A percentile compares a stretch with the other conserved stretches of the same genome.
Conservation (phyloP, 2,888 invertebrate species). For the Limnephilus marmoratus region DNA sequence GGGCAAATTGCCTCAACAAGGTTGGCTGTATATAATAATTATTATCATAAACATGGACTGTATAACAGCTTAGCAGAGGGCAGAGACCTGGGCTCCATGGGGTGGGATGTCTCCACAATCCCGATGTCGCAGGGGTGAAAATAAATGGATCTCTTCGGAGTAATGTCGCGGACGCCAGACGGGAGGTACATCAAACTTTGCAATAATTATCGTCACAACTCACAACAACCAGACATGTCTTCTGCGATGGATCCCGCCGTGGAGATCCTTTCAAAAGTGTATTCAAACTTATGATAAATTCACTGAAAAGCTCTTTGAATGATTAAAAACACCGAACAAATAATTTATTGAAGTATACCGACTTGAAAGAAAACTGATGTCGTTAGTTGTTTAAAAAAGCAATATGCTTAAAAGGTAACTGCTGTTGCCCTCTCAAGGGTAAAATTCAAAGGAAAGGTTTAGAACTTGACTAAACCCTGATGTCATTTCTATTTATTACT, state of each 20-base stretch:
- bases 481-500: too few species aligned
- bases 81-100: not conserved
- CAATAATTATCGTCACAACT: not conserved
- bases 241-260: not conserved
- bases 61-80: constrained; percentile 7
- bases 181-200: not conserved
- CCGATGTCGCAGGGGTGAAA: constrained; percentile 7
- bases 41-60: constrained; percentile 39
- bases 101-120: not conserved
- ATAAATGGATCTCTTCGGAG: constrained; percentile 9
- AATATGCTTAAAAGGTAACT: too few species aligned
- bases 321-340: too few species aligned
- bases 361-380: too few species aligned
- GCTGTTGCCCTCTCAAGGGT: too few species aligned
- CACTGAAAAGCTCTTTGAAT: not conserved
- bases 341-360: too few species aligned
- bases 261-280: not conserved
- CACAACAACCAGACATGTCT: not conserved
- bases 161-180: not conserved
- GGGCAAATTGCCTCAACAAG: not conserved
- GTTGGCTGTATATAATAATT: constrained; percentile 34
- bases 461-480: too few species aligned
- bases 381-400: too few species aligned
- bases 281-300: not conserved
- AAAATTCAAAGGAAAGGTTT: too few species aligned